Percentiles rank a stretch among this genome's conserved stretches.
phyloP scores from a whole-genome alignment of 1,140 invertebrate species.

The Dendroctonus ponderosae region DNA sequence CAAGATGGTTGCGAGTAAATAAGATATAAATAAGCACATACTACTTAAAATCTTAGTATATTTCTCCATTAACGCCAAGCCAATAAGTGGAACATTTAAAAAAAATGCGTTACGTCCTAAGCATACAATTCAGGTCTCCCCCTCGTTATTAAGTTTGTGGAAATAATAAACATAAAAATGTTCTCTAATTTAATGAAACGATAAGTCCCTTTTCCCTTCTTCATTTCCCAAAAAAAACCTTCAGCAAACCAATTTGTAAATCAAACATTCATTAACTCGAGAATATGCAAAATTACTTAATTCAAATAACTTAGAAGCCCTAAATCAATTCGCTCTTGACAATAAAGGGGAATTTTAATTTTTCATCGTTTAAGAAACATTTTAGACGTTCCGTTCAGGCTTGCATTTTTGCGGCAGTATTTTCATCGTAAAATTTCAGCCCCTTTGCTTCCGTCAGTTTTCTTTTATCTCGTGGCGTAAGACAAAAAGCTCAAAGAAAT shows the following conservation, averaged over 20 bases:
- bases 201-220: neutral
- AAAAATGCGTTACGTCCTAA: too few relatives aligned
- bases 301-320: neutral
- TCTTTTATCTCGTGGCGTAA: slow-evolving; percentile 16
- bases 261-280: slow-evolving; percentile 7
- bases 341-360: slow-evolving; percentile 7
- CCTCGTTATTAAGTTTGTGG: too few relatives aligned
- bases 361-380: slow-evolving; percentile 2
- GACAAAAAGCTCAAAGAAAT: slow-evolving; percentile 19
- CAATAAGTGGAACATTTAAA: too few relatives aligned
- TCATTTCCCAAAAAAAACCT: neutral
- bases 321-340: neutral
- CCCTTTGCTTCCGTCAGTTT: slow-evolving; percentile 4
- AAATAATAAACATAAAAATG: too few relatives aligned
- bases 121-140: too few relatives aligned
- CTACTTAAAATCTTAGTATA: too few relatives aligned
- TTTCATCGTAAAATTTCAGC: slow-evolving; percentile 11
- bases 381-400: neutral
- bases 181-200: too few relatives aligned
- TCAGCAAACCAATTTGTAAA: slow-evolving; percentile 4
- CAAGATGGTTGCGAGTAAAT: too few relatives aligned
- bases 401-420: slow-evolving; percentile 6
- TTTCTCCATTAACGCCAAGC: too few relatives aligned
- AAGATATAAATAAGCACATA: too few relatives aligned
- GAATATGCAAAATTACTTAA: slow-evolving; percentile 2